phyloP scores from a whole-genome alignment of 2,797 vertebrate species.

The Phalanger gymnotis region DNA sequence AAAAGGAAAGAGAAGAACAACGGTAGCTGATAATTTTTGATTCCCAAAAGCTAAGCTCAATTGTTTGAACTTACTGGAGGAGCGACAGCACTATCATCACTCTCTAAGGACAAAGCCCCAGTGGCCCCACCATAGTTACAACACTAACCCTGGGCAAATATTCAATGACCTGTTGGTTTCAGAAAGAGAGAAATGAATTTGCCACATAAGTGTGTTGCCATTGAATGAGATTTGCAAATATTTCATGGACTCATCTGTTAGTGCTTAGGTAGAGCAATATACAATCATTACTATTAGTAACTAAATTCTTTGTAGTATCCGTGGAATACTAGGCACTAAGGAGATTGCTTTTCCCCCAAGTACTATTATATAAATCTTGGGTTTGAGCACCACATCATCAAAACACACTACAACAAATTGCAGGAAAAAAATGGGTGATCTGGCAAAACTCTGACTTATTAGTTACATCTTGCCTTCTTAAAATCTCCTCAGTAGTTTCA shows the following conservation, averaged over 20 bases:
- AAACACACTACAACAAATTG: neutral
- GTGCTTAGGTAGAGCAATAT: neutral
- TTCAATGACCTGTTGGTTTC: neutral
- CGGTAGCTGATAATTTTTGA: neutral
- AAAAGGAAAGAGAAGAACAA: neutral
- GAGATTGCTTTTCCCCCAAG: neutral
- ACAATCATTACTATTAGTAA: too few species aligned
- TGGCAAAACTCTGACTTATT: neutral
- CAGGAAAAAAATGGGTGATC: neutral
- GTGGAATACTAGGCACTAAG: neutral
- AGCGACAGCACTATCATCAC: neutral
- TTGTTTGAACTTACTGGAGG: neutral
- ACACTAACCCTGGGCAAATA: neutral
- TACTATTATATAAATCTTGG: neutral
- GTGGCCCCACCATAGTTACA: neutral
- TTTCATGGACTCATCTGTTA: neutral
- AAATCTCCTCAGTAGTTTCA: neutral
- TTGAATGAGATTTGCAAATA: neutral
- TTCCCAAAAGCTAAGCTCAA: neutral
- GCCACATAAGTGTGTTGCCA: too few species aligned
- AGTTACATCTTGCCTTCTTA: neutral
- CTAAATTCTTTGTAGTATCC: neutral
- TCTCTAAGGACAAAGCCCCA: neutral
- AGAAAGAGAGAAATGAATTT: neutral
- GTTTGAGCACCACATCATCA: neutral